Evolutionary conservation across 2,797 vertebrate genomes (phyloP).

Genomic region (Argya squamiceps): DNA sequence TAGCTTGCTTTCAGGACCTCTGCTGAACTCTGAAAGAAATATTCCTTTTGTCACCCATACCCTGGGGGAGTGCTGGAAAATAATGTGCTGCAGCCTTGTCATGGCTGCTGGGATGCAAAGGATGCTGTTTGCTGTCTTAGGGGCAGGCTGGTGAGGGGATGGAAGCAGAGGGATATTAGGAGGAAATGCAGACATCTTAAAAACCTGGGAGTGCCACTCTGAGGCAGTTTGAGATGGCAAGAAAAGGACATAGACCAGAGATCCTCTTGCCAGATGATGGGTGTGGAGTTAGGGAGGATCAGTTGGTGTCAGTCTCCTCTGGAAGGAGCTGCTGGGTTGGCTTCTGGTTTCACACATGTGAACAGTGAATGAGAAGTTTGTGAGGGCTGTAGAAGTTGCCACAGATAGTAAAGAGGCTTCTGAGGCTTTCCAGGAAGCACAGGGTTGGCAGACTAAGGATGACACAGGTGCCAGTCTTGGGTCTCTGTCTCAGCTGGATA

Average conservation of each 20-base stretch:
- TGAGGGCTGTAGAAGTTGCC: background rate
- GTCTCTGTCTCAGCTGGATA: background rate
- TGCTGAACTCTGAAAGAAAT: background rate
- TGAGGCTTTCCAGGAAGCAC: background rate
- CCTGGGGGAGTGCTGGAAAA: background rate
- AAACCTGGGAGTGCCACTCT: background rate
- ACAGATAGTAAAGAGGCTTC: background rate
- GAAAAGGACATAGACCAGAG: fast-evolving
- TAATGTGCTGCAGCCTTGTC: background rate
- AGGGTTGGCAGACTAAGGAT: background rate
- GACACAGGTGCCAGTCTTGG: background rate
- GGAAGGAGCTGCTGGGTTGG: background rate
- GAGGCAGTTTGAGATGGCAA: background rate
- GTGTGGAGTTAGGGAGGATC: background rate
- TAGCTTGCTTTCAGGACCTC: background rate
- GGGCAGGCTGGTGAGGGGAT: background rate
- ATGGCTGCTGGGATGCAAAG: background rate
- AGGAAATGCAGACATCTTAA: background rate
- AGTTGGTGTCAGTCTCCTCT: background rate
- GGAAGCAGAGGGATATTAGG: background rate
- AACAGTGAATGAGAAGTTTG: background rate
- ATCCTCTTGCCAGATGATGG: background rate
- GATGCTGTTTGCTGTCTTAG: background rate
- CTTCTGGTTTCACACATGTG: background rate
- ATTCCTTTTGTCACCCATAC: background rate